Evolutionary conservation across 92 coral and sea anemone species (phyloP), one percentile per base, ranked within the genome.

Genomic region (Umimayanthus kanabou): DNA sequence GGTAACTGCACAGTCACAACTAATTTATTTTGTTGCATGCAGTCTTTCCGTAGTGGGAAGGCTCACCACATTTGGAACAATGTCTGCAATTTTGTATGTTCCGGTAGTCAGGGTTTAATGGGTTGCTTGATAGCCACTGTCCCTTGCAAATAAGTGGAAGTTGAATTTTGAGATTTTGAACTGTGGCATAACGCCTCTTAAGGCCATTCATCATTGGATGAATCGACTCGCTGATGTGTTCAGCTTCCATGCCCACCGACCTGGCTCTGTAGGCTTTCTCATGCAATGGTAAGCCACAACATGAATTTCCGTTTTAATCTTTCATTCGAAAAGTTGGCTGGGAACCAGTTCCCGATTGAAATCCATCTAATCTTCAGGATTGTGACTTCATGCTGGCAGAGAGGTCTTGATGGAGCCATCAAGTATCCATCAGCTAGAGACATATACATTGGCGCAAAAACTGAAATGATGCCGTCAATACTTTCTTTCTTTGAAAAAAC

Each of bases 221-320:
- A 9, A 88, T 88, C 4, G 90, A 80, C 13, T 88, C 90, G 55
- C 61, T 23, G 22, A 45, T 28, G 26, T 79, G 90, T 28, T 88
- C 90, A 5, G 69, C 85, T 58, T 88, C 86, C 90, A 88, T 88
- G 1, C 90, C 90, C 5, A 88, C 90, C 29, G 85, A 77, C 40
- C 47, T 13, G 16, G 13, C n/a, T 14, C 42, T 23, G 29, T 6
- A 22, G 6, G 82, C 82, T 11, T 78, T 78, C 65, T 78, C 39
- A 15, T 37, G 58, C 10, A 78, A 33, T 78, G 82, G 65, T 78
- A 78, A 42, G 82, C 9, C 8, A 78, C 6, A 10, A 78, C 9
- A 20, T 42, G 82, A 30, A 42, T 11, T 78, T 78, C n/a, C 82
- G 15, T 13, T 72, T 87, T 39, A 87, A 64, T 9, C 50, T 87